Evolutionary conservation across 1,140 invertebrate species (phyloP).

Genomic region (Saccostrea echinata): DNA sequence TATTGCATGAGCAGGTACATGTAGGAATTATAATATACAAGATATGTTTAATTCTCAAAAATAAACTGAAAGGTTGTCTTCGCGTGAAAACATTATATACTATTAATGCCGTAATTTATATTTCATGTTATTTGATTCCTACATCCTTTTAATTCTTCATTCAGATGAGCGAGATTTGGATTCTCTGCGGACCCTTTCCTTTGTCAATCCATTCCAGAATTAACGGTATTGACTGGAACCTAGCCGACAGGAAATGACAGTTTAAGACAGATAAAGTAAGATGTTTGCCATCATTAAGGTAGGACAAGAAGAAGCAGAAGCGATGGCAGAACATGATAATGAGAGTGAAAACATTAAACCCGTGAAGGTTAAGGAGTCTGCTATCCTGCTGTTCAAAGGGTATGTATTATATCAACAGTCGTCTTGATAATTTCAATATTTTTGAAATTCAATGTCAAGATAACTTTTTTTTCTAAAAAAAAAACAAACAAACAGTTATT

Average conservation of each 20-base stretch:
- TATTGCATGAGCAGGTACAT: too few species aligned
- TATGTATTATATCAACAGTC: not conserved
- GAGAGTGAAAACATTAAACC: not conserved
- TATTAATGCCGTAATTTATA: not conserved
- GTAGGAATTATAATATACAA: too few species aligned
- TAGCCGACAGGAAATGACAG: not conserved
- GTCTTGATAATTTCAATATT: not conserved
- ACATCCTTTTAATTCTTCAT: not conserved
- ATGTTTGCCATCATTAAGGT: slow-evolving; percentile 25
- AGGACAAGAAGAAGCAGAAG: not conserved
- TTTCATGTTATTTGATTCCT: not conserved
- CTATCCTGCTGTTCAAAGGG: not conserved
- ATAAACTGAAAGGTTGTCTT: too few species aligned
- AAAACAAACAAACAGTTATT: too few species aligned
- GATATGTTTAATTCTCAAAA: too few species aligned
- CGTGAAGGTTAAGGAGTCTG: not conserved
- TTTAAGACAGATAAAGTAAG: slow-evolving; percentile 1
- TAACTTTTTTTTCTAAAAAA: not conserved
- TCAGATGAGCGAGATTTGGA: not conserved
- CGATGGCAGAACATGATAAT: not conserved
- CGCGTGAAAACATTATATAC: too few species aligned
- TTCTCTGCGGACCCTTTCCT: not conserved
- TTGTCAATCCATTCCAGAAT: not conserved
- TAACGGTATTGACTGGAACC: not conserved
- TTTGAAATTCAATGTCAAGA: not conserved